phyloP scores from a whole-genome alignment of 2,888 invertebrate species.

The Spisula solida region DNA sequence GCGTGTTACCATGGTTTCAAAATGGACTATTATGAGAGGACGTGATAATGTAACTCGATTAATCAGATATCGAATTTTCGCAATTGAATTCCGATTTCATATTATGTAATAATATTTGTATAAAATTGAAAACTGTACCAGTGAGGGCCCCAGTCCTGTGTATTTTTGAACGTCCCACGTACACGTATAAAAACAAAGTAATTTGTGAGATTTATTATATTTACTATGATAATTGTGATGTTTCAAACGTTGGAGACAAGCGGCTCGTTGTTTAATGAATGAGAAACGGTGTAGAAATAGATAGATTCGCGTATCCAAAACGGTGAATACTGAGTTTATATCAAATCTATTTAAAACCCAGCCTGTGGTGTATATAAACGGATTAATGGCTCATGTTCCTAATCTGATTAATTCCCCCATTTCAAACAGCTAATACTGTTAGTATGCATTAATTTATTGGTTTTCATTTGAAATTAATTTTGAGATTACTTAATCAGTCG shows the following conservation, averaged over 20 bases:
- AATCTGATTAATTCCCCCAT: slow-evolving; percentile 1
- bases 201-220: background rate
- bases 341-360: background rate
- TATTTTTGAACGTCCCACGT: no score
- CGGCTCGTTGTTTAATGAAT: background rate
- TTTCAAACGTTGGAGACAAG: background rate
- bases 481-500: background rate
- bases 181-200: background rate
- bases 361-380: background rate
- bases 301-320: background rate
- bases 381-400: background rate
- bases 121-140: no score
- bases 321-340: background rate
- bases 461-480: slow-evolving; percentile 1
- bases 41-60: no score
- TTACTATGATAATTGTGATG: background rate
- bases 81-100: no score
- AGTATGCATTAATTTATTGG: slow-evolving; percentile 14
- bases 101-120: no score
- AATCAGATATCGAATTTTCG: no score
- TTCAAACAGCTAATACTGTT: background rate
- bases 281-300: background rate
- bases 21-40: no score
- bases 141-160: no score
- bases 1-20: no score